A percentile compares a stretch with the other conserved stretches of the same genome.
Conservation (phyloP, 1,140 invertebrate genomes). For the Formica exsecta region DNA sequence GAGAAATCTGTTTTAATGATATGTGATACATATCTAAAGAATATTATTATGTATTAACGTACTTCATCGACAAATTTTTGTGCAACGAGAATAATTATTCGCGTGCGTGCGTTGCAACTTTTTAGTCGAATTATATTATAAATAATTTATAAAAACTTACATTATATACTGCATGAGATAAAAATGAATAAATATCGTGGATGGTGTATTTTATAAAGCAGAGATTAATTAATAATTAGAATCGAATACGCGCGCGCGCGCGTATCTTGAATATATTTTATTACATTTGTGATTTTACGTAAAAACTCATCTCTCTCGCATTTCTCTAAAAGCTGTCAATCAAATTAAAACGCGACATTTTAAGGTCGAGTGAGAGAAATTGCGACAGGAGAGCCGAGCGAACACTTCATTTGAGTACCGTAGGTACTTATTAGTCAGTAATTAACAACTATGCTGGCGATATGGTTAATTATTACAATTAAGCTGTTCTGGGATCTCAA, state of each 20-base stretch:
- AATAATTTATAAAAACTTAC: conserved; percentile 15
- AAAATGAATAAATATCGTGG: conserved; percentile 6
- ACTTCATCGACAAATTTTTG: not conserved
- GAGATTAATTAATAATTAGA: not conserved
- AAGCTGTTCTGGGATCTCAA: conserved; percentile 39
- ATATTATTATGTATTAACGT: not conserved
- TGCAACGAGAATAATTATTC: conserved; percentile 14
- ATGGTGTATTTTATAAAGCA: not conserved
- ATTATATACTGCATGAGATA: not conserved
- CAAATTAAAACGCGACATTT: conserved; percentile 41
- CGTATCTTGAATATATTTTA: not conserved
- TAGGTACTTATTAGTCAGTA: conserved; percentile 60
- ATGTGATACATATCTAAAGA: conserved; percentile 7
- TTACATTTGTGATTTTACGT: not conserved
- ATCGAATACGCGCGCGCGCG: not conserved
- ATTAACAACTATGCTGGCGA: conserved; percentile 56
- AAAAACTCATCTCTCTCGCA: not conserved
- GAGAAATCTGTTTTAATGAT: not conserved
- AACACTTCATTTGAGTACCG: conserved; percentile 35
- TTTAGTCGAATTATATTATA: conserved; percentile 3
- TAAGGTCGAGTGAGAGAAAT: conserved; percentile 41
- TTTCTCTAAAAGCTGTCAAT: conserved; percentile 33
- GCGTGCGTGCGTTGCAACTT: not conserved
- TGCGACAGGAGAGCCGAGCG: not conserved
- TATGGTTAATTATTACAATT: conserved; percentile 64